Evolutionary conservation across 2,797 vertebrate genomes (phyloP).

Genomic region (Onychomys torridus): DNA sequence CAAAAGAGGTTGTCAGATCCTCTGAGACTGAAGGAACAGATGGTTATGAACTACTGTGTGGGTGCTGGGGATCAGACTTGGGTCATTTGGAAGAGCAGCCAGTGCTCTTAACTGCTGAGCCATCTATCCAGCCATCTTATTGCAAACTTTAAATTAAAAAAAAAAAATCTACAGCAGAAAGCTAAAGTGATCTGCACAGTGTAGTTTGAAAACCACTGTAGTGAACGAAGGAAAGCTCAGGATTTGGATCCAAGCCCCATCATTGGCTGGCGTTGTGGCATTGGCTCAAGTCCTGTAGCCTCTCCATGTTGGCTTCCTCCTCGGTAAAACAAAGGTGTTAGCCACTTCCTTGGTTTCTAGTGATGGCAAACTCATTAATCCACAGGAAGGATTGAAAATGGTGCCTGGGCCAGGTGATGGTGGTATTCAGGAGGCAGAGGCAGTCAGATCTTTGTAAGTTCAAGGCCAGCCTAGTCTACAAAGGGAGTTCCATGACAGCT

Average conservation of each 20-base stretch:
- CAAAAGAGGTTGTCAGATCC: not conserved
- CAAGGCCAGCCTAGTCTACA: not conserved
- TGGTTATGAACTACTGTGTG: not conserved
- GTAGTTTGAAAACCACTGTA: slow-evolving; percentile 48
- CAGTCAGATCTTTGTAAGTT: not conserved
- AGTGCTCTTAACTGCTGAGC: not conserved
- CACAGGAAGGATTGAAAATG: slow-evolving; percentile 42
- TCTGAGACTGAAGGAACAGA: not conserved
- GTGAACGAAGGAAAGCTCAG: not conserved
- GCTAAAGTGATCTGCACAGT: not conserved
- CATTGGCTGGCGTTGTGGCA: not conserved
- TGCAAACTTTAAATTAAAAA: slow-evolving; percentile 19
- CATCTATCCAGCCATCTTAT: not conserved
- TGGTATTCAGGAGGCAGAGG: not conserved
- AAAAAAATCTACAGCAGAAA: slow-evolving; percentile 42
- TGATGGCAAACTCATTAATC: not conserved
- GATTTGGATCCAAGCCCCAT: not conserved
- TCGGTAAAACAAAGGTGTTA: slow-evolving; percentile 21
- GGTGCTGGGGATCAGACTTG: not conserved
- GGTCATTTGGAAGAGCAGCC: not conserved
- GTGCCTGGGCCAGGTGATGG: not conserved
- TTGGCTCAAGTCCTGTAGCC: not conserved
- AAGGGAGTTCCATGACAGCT: not conserved
- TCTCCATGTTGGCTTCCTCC: not conserved
- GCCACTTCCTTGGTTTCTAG: not conserved